Conservation (phyloP, 2,888 invertebrate species). For the Ctenicera cuprea region DNA sequence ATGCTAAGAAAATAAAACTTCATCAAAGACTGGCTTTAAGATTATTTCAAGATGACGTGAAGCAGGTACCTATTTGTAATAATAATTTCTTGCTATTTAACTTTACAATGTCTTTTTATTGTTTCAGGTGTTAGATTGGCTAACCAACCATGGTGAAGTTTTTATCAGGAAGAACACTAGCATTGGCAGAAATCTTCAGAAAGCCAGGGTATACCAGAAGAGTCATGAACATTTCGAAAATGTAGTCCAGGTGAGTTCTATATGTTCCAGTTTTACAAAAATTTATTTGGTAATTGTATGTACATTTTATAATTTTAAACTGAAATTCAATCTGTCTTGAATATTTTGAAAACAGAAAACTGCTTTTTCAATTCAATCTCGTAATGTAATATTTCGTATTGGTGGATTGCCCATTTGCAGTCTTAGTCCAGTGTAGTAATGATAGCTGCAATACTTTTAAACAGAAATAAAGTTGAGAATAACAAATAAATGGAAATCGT, state of each 20-base stretch:
- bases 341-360: too few species aligned
- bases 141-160: slow-evolving; percentile 97
- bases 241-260: slow-evolving; percentile 90
- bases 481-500: too few species aligned
- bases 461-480: too few species aligned
- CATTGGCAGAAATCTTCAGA: slow-evolving; percentile 95
- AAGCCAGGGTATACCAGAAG: slow-evolving; percentile 96
- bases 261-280: slow-evolving; percentile 25
- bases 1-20: slow-evolving; percentile 94
- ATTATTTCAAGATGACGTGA: slow-evolving; percentile 97
- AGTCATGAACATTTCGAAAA: slow-evolving; percentile 99
- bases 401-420: too few species aligned
- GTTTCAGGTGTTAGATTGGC: slow-evolving; percentile 93
- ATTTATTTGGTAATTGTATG: background rate
- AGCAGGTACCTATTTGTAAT: slow-evolving; percentile 80
- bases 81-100: background rate
- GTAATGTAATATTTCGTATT: too few species aligned
- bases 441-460: too few species aligned
- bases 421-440: too few species aligned
- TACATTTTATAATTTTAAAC: too few species aligned
- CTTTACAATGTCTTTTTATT: slow-evolving; percentile 29
- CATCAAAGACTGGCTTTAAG: slow-evolving; percentile 94
- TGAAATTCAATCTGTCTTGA: too few species aligned
- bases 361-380: too few species aligned
- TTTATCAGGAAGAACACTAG: slow-evolving; percentile 98